Evolutionary conservation across 2,888 invertebrate species (phyloP), one percentile per base, ranked within the genome.

Genomic region (Luperina testacea): DNA sequence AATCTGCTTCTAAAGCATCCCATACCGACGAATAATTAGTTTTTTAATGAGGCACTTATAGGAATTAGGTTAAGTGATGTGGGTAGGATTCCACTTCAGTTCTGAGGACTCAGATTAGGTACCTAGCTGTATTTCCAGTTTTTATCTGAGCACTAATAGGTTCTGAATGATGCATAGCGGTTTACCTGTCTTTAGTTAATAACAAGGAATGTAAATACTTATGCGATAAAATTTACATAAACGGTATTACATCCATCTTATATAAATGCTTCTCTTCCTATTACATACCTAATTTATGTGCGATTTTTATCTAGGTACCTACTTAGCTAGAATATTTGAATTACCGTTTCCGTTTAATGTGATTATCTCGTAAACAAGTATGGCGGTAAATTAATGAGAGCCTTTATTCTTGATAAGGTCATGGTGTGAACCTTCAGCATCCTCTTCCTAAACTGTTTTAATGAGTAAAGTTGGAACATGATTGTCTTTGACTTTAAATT

Each of bases 31-130:
- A 70, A 69, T 82, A 78, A 79, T 83, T 85, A 81, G 71, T 72
- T 76, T 82, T 80, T 72, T 75, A 84, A 87, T 80, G 68, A 84
- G 68, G 65, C 57, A 78, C 77, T 83, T 82, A 79, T 69, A 70
- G 73, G 77, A 84, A 76, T 82, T 65, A 74, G 78, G 71, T 78
- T 87, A 76, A 75, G 79, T 67, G 71, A 77, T 77, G 72, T 78
- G 48, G 67, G 75, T 77, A 74, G 61, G 72, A 76, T 76, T 77
- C 64, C 69, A 72, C 48, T 51, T 45, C 24, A 65, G 57, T 77
- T 81, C 82, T 63, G 51, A 77, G 79, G 82, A 86, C 20, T 83
- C 2, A 27, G 74, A 74, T 77, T 77, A 75, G 71, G n/a, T 75
- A 45, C 45, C 45, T 45, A 72, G 67, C 70, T 15, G 53, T 11